Conservation (phyloP, 1,140 invertebrate genomes). For the Diachasmimorpha longicaudata region DNA sequence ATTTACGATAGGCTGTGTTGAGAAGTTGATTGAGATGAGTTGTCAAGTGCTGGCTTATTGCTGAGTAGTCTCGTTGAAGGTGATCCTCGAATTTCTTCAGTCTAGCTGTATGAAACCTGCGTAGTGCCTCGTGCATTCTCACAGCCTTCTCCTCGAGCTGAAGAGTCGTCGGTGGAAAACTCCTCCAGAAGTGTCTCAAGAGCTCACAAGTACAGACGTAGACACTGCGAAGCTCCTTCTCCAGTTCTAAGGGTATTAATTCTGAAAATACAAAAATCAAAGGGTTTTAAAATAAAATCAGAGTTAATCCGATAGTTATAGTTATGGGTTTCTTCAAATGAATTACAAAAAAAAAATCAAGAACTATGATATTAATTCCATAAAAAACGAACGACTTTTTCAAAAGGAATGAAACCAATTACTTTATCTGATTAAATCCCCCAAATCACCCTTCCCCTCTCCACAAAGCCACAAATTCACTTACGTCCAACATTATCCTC, state of each 20-base stretch:
- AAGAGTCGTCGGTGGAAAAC: constrained; percentile 86
- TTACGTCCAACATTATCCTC: constrained; percentile 80
- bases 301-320: too few species aligned
- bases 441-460: too few species aligned
- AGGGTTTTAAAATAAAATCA: constrained; percentile 7
- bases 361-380: too few species aligned
- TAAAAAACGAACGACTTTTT: too few species aligned
- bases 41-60: constrained; percentile 81
- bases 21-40: constrained; percentile 85
- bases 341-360: too few species aligned
- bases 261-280: constrained; percentile 62
- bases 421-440: too few species aligned
- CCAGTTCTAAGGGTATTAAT: constrained; percentile 80
- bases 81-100: constrained; percentile 86
- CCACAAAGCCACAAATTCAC: constrained; percentile 34
- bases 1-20: constrained; percentile 82
- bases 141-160: constrained; percentile 81
- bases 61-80: constrained; percentile 77
- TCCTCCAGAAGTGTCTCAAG: constrained; percentile 91
- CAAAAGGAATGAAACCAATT: too few species aligned
- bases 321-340: too few species aligned
- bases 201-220: constrained; percentile 88
- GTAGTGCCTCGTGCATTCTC: constrained; percentile 86
- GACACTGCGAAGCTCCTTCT: constrained; percentile 80
- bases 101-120: constrained; percentile 85